Evolutionary conservation across 2,888 invertebrate species (phyloP), one percentile per base, ranked within the genome.

Genomic region (Lasioglossum morio): DNA sequence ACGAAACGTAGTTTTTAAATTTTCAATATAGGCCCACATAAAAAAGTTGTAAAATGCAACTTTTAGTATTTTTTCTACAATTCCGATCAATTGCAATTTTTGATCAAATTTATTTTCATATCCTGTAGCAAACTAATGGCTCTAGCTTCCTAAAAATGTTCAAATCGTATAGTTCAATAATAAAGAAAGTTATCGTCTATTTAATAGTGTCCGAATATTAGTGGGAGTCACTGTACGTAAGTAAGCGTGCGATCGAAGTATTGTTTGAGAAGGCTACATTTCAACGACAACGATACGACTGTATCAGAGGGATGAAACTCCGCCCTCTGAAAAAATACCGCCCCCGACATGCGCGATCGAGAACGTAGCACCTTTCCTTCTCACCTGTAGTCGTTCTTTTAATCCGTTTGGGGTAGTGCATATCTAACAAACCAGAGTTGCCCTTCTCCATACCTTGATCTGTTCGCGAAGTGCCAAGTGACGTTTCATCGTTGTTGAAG

Each of bases 261-360:
- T 85, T 83, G 37, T 72, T 53, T 10, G 53, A 53, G 23, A 10
- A 53, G 43, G 14, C n/a, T 14, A 57, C 48, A 77, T 82, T 81
- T 82, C 76, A 75, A 77, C 63, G 79, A 79, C 77, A 66, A 84
- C 85, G 79, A 81, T 78, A 77, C 69, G 86, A 84, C 27, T 27
- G 27, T 27, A 60, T 4, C 30, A 83, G 83, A 82, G 84, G 83
- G 86, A 87, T 86, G 57, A 92, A 92, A 93, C 93, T 92, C 94
- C 93, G 92, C 94, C 93, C 91, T 90, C 82, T 80, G 84, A 69
- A 79, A 87, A 89, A 90, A 91, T 87, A 78, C 91, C 92, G 91
- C 91, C 92, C 90, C 79, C 87, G 92, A 87, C 93, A 92, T 94
- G 94, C 94, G 93, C 93, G 85, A 75, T 81, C 69, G 69, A 5